Evolutionary conservation across 2,888 invertebrate species (phyloP), one percentile per base, ranked within the genome.

Genomic region (Neoaliturus tenellus): DNA sequence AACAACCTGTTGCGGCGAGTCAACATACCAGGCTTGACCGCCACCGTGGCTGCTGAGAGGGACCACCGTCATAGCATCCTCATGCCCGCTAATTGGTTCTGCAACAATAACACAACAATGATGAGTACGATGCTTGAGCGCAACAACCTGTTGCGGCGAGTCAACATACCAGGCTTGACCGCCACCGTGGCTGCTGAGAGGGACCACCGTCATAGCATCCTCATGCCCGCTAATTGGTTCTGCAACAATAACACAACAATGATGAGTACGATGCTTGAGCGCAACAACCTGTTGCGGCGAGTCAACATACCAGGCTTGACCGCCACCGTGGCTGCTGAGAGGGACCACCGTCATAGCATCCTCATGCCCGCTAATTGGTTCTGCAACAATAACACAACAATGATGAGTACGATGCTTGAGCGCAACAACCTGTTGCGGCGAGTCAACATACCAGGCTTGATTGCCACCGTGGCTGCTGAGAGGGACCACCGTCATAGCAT

Each of bases 91-190:
- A n/a, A n/a, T n/a, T n/a, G n/a, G n/a, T n/a, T n/a, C n/a, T n/a
- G n/a, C n/a, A n/a, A 95, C 86, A 95, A 90, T 84, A 95, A 90
- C 82, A 95, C 94, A 87, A 94, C 94, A 86, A 95, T 92, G 90
- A 95, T 95, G 87, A 95, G 93, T 85, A 95, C 93, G 88, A 95
- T 94, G 91, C 95, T 95, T 90, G 95, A 93, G 88, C 95, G 93
- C 90, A 95, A 93, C 91, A 95, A 92, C 92, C 95, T 93, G 91
- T 95, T 95, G 87, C 95, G 93, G 86, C 93, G 91, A 83, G 92
- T 91, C 86, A 93, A 83, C 87, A 87, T 87, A 41, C 84, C 78
- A 78, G 78, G 86, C 84, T 86, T 85, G 39, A 39, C 83, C 83
- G 82, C 82, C 80, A 41, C 84, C 39, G 78, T 78, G 78, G 23